Evolutionary conservation across 92 coral and sea anemone species (phyloP).

Genomic region (Actinostola sp.): DNA sequence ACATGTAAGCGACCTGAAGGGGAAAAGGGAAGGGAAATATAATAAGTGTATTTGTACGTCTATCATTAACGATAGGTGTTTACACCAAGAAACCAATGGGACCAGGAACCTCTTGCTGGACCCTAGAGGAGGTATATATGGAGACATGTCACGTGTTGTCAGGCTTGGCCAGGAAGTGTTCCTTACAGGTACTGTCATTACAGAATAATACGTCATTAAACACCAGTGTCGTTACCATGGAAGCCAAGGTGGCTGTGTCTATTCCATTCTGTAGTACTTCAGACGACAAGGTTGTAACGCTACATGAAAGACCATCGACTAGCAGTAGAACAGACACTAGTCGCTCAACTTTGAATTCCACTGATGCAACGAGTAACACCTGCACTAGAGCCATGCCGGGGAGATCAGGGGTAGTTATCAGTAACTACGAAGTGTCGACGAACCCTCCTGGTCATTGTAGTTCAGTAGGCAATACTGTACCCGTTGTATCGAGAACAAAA

Average conservation of each 20-base stretch:
- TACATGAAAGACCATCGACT: conserved; percentile 7
- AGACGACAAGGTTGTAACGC: conserved; percentile 8
- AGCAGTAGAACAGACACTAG: neutral
- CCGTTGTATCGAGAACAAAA: too few species aligned
- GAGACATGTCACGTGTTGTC: conserved; percentile 92
- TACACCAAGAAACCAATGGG: conserved; percentile 82
- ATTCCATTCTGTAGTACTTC: conserved; percentile 18
- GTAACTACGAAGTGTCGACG: neutral
- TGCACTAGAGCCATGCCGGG: too few species aligned
- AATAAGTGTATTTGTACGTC: neutral
- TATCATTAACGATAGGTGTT: conserved; percentile 63
- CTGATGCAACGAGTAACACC: too few species aligned
- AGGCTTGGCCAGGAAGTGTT: conserved; percentile 88
- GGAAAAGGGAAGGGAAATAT: too few species aligned
- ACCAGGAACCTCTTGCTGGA: conserved; percentile 86
- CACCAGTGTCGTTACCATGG: neutral
- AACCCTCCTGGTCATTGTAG: neutral
- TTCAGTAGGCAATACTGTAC: too few species aligned
- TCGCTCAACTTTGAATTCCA: too few species aligned
- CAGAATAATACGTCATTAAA: conserved; percentile 6
- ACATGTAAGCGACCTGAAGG: too few species aligned
- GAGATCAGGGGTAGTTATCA: too few species aligned
- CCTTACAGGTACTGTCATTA: conserved; percentile 81
- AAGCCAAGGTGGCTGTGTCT: neutral
- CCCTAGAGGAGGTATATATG: conserved; percentile 96